A percentile compares a stretch with the other conserved stretches of the same genome.
These are phyloP conservation scores for Trogon surrucura DNA, from an alignment of 2,113 vertebrate species.

Conservation along the genomic window DNA sequence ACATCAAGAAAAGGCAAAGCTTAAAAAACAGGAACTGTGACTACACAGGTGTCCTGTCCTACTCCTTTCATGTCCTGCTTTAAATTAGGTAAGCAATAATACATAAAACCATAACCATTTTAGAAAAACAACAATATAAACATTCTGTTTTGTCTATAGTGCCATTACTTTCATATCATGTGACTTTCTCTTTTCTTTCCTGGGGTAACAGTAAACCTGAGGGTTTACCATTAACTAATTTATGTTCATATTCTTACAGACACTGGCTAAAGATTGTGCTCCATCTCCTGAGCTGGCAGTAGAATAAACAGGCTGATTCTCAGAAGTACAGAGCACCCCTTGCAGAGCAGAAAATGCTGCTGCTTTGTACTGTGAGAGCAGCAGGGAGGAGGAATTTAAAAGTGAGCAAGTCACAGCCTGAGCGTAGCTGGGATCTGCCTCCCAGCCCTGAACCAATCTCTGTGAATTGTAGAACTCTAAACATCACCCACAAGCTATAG, in stretches of 20 bases:
- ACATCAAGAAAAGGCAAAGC: neutral
- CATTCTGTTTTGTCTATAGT: neutral
- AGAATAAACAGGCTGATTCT: neutral
- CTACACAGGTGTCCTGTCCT: neutral
- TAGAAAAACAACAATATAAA: neutral
- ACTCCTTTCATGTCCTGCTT: neutral
- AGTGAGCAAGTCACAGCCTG: neutral
- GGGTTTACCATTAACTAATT: neutral
- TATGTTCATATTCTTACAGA: neutral
- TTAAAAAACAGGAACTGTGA: neutral
- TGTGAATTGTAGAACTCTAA: neutral
- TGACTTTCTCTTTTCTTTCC: neutral
- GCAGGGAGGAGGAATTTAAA: neutral
- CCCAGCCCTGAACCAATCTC: neutral
- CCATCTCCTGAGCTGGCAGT: neutral
- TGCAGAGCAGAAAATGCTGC: neutral
- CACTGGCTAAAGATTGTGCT: neutral
- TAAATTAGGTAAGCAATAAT: neutral
- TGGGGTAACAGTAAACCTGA: neutral
- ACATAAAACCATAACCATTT: neutral
- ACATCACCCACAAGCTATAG: neutral
- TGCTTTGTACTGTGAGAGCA: neutral
- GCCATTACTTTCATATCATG: neutral
- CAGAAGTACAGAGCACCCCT: neutral
- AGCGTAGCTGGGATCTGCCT: neutral